Evolutionary conservation across 2,113 vertebrate genomes (phyloP), one percentile per base, ranked within the genome.

Genomic region (Anolis sagrei): DNA sequence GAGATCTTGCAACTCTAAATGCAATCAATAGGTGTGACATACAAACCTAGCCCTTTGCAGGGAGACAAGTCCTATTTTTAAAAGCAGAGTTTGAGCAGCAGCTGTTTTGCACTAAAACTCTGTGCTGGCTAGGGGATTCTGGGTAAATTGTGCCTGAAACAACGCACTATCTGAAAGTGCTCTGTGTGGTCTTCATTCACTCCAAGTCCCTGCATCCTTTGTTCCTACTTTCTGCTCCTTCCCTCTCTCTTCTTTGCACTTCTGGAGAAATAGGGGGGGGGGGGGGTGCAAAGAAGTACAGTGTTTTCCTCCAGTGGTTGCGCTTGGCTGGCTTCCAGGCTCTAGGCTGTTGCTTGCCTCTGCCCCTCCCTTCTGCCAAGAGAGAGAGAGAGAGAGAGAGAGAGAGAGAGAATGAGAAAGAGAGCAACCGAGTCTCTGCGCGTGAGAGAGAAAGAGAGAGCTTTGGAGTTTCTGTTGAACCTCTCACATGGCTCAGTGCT

Each of bases 301-400:
- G 49, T 2, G 58, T 84, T 87, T 92, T 86, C 87, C 73, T 88
- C 70, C 69, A 77, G 74, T 82, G 74, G 77, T 0, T 0, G 86
- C 78, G 81, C 39, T 86, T 89, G 93, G 89, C 82, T 91, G 81
- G 75, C 75, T 89, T 69, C 88, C 86, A 84, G 70, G 32, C 85
- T 88, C 48, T 64, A 54, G 74, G 87, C 89, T 84, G 87, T 36
- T 58, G 44, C 62, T 81, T 89, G 49, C 62, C 82, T 89, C 64
- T 81, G 68, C 16, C 88, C 64, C 62, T 89, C 75, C 89, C 1
- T 18, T 88, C 82, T 92, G 76, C 84, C 73, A 80, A 74, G 86
- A 0, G 0, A 58, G 13, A 58, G 54, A 58, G 18, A 13, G 16
- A 14, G 54, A 58, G 18, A 58, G 13, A 58, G 54, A 58, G 54